Conservation (phyloP, 2,888 invertebrate genomes). For the Nesidiocoris tenuis region DNA sequence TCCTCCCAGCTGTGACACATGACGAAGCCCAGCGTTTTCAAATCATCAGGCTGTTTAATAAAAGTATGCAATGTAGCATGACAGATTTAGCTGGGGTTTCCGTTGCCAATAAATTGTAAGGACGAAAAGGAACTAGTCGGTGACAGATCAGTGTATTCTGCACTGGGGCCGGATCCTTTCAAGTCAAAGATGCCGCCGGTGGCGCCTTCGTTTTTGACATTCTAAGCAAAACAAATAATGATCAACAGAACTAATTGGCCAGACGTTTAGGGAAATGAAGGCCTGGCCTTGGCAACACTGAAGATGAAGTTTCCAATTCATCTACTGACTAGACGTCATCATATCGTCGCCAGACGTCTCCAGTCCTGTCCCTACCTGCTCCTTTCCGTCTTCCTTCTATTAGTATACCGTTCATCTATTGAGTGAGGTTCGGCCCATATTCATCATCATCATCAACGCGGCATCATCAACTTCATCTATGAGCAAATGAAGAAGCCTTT, state of each 20-base stretch:
- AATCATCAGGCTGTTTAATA: too few relatives aligned
- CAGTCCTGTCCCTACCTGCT: not conserved
- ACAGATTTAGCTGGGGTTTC: not conserved
- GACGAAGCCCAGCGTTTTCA: too few relatives aligned
- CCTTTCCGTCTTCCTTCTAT: not conserved
- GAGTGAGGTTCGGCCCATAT: not conserved
- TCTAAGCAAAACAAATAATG: not conserved
- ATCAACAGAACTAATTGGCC: not conserved
- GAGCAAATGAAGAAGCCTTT: too few relatives aligned
- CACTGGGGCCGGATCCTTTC: not conserved
- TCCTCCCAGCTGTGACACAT: too few relatives aligned
- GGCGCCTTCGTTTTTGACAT: not conserved
- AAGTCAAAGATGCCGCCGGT: not conserved
- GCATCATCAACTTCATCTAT: too few relatives aligned
- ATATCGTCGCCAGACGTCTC: not conserved
- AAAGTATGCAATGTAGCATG: too few relatives aligned
- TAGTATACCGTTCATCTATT: not conserved
- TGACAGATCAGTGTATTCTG: not conserved
- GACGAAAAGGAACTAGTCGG: not conserved
- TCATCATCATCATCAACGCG: not conserved
- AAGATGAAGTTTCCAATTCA: not conserved
- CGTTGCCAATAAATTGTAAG: not conserved
- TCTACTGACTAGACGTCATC: not conserved
- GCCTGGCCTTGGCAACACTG: not conserved
- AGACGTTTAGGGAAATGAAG: not conserved